These are phyloP conservation scores for Epinotia demarniana DNA, from an alignment of 2,888 invertebrate genomes.

Conservation along the genomic window DNA sequence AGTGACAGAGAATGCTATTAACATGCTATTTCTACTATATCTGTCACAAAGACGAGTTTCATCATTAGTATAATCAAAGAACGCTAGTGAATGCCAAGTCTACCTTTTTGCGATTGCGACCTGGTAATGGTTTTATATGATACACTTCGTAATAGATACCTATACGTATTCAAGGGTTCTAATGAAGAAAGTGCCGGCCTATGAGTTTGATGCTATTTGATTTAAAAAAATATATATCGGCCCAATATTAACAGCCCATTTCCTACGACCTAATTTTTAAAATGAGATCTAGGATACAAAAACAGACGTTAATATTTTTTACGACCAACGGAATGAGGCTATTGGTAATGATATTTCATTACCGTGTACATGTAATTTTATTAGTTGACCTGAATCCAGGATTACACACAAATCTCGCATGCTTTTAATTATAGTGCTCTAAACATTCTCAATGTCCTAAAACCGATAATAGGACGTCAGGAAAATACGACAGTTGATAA, in stretches of 20 bases:
- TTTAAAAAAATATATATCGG: background rate
- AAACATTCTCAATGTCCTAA: too few relatives aligned
- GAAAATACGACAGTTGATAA: background rate
- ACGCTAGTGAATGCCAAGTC: background rate
- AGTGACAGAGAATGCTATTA: constrained; percentile 36
- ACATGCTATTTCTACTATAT: constrained; percentile 25
- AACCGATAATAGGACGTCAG: background rate
- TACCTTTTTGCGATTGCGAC: background rate
- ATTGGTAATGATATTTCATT: constrained; percentile 35
- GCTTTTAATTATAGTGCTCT: background rate
- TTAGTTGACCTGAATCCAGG: constrained; percentile 13
- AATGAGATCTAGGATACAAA: constrained; percentile 28
- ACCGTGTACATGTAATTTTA: constrained; percentile 14
- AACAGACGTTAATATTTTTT: constrained; percentile 28
- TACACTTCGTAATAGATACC: background rate
- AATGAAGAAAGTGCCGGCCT: background rate
- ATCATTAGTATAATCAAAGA: background rate
- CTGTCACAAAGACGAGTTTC: background rate
- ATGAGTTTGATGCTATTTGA: background rate
- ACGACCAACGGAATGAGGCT: constrained; percentile 9
- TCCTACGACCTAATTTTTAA: constrained; percentile 21
- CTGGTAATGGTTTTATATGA: background rate
- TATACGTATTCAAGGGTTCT: background rate
- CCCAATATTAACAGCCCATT: background rate
- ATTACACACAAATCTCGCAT: constrained; percentile 8